Evolutionary conservation across 2,888 invertebrate species (phyloP).

Genomic region (Augochlorella aurata): DNA sequence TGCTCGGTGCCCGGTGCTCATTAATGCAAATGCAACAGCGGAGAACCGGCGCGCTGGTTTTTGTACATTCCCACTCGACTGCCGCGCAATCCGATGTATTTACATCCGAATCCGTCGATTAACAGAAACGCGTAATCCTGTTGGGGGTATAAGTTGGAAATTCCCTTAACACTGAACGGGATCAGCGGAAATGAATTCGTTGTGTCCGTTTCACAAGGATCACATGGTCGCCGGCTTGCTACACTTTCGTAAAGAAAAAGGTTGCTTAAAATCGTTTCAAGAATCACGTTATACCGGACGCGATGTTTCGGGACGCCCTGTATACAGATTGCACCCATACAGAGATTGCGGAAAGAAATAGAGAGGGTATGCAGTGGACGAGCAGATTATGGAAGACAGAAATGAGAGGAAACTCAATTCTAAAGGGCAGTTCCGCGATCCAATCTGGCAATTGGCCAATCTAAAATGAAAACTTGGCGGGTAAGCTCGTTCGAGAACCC

Average conservation of each 20-base stretch:
- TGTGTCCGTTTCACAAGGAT: slow-evolving; percentile 43
- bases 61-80: not conserved
- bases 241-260: too few species aligned
- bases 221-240: too few species aligned
- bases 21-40: not conserved
- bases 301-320: too few species aligned
- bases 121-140: not conserved
- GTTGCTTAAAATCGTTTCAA: not conserved
- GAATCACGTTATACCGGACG: too few species aligned
- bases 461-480: slow-evolving; percentile 62
- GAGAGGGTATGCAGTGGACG: slow-evolving; percentile 30
- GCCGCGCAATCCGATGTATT: not conserved
- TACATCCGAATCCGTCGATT: slow-evolving; percentile 6
- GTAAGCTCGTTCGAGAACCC: slow-evolving; percentile 13
- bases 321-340: slow-evolving; percentile 12
- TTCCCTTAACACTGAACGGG: slow-evolving; percentile 5
- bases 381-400: slow-evolving; percentile 50
- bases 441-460: slow-evolving; percentile 65
- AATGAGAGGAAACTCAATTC: slow-evolving; percentile 61
- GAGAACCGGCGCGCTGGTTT: not conserved
- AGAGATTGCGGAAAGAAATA: slow-evolving; percentile 19
- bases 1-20: not conserved
- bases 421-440: slow-evolving; percentile 60
- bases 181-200: not conserved
- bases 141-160: not conserved